Evolutionary conservation across 1,140 invertebrate species (phyloP).

Genomic region (Lucilia sericata): DNA sequence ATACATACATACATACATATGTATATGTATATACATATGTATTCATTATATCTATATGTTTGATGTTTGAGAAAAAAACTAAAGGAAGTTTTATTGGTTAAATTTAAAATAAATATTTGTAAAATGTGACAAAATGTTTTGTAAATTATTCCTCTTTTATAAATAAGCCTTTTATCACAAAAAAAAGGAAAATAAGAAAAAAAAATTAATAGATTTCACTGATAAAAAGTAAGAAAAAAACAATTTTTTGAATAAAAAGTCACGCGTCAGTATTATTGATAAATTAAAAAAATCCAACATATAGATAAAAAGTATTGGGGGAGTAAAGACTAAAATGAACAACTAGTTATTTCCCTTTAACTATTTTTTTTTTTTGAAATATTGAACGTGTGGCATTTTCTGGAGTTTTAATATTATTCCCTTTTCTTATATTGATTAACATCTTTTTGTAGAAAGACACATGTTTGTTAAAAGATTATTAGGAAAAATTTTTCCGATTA

Average conservation of each 20-base stretch:
- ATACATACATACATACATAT: too few relatives aligned
- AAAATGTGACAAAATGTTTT: neutral
- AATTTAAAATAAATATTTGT: slow-evolving; percentile 9
- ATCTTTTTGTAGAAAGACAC: neutral
- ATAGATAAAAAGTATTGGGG: neutral
- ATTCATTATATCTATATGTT: neutral
- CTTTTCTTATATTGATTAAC: neutral
- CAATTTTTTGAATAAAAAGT: neutral
- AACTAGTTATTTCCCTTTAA: neutral
- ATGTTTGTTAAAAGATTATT: too few relatives aligned
- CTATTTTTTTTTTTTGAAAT: neutral
- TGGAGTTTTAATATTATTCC: too few relatives aligned
- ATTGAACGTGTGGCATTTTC: too few relatives aligned
- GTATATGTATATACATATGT: neutral
- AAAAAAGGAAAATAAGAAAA: neutral
- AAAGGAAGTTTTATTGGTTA: neutral
- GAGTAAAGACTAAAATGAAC: neutral
- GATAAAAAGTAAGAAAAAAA: neutral
- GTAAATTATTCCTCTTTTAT: neutral
- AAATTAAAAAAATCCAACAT: neutral
- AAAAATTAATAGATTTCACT: neutral
- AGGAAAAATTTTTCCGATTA: too few relatives aligned
- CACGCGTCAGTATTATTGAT: slow-evolving; percentile 5
- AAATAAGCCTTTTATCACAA: neutral
- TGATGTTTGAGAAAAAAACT: neutral